Percentiles rank a stretch among this genome's conserved stretches.
Conservation (phyloP, 2,797 vertebrate genomes). For the Mustela erminea region DNA sequence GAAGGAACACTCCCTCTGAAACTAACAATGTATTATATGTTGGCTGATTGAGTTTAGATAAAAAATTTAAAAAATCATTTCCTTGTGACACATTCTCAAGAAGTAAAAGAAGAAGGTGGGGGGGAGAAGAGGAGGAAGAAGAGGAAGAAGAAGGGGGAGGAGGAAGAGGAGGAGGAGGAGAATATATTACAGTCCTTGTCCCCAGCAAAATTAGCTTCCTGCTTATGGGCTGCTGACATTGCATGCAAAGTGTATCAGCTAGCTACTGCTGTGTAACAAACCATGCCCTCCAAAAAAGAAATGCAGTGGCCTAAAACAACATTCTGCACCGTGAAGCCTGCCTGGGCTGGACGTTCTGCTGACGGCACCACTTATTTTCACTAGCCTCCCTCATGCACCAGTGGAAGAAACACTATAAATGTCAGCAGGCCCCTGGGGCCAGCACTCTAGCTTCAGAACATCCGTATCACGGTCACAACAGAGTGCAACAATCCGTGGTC, state of each 20-base stretch:
- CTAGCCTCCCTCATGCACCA: too few species aligned
- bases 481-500: rapidly evolving
- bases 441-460: rapidly evolving
- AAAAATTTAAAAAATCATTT: background rate
- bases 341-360: background rate
- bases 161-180: too few species aligned
- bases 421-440: background rate
- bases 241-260: background rate
- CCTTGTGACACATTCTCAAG: background rate
- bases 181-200: background rate
- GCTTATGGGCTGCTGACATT: background rate
- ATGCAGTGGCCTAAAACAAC: background rate
- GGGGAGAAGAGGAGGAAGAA: too few species aligned
- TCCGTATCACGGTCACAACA: rapidly evolving
- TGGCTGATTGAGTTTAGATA: background rate
- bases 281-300: background rate
- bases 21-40: background rate
- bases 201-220: background rate
- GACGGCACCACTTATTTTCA: rapidly evolving
- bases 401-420: rapidly evolving
- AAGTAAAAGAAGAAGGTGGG: too few species aligned
- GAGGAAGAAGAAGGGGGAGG: too few species aligned
- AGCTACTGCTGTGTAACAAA: background rate
- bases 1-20: background rate
- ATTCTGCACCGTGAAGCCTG: background rate